phyloP scores from a whole-genome alignment of 2,113 vertebrate species.

The Pogonocichla stellata region DNA sequence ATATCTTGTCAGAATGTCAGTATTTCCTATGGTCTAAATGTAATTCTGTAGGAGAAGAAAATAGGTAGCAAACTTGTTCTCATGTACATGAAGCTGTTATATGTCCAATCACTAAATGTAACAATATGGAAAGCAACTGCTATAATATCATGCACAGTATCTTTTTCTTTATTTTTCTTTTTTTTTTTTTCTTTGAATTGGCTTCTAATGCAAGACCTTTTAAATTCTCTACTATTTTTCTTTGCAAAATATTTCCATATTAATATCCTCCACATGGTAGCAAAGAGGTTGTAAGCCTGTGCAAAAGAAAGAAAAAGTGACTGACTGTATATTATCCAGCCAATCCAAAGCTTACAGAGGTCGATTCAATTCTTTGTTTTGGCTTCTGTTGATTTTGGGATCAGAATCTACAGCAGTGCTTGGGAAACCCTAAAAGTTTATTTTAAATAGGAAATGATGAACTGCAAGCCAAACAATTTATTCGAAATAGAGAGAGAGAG shows the following conservation, averaged over 20 bases:
- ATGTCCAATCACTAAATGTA: background rate
- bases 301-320: background rate
- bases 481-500: background rate
- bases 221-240: background rate
- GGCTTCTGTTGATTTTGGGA: background rate
- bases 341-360: background rate
- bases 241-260: background rate
- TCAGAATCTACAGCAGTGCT: background rate
- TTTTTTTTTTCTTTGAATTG: background rate
- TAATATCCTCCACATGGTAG: background rate
- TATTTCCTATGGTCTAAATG: background rate
- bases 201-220: background rate
- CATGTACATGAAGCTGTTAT: background rate
- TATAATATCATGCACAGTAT: background rate
- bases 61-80: background rate
- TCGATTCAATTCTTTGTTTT: background rate
- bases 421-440: constrained; percentile 6
- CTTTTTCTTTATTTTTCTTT: background rate
- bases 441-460: constrained; percentile 8
- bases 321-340: background rate
- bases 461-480: background rate
- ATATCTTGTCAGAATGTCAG: background rate
- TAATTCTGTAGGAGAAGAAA: background rate
- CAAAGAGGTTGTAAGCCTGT: background rate
- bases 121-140: background rate